These are phyloP conservation scores for Mustelus asterias DNA, from an alignment of 2,113 vertebrate genomes.

Conservation along the genomic window DNA sequence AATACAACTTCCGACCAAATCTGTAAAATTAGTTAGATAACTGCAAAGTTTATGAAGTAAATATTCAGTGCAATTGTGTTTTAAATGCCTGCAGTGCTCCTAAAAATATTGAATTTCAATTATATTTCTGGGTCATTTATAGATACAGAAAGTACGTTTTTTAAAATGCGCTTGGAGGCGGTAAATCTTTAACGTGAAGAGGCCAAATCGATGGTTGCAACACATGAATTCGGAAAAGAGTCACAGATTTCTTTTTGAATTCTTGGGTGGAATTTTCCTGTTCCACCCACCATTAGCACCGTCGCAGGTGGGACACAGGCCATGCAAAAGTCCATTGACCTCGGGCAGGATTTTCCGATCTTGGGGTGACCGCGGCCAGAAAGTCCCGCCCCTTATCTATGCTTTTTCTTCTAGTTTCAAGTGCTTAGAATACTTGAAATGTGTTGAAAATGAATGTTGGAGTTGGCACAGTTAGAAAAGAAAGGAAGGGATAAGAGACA, in stretches of 20 bases:
- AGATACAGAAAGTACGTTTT: neutral
- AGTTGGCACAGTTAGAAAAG: neutral
- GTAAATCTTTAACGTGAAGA: neutral
- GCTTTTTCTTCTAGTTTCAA: neutral
- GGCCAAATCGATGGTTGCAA: neutral
- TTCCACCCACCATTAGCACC: no score
- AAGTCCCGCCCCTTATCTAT: neutral
- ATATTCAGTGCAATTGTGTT: neutral
- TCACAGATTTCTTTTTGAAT: neutral
- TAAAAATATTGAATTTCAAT: neutral
- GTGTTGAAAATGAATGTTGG: neutral
- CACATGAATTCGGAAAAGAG: neutral
- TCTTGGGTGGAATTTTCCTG: no score
- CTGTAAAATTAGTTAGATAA: neutral
- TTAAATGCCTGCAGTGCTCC: neutral
- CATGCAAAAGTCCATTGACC: no score
- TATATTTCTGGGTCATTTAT: neutral
- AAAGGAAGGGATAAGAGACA: neutral
- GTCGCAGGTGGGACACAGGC: no score
- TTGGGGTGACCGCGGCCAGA: no score
- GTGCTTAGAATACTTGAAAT: neutral
- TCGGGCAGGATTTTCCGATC: no score
- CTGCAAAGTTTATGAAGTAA: neutral
- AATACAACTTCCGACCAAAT: neutral
- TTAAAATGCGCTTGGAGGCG: neutral